phyloP scores from a whole-genome alignment of 2,888 invertebrate species.

The Pristionchus maxplancki region DNA sequence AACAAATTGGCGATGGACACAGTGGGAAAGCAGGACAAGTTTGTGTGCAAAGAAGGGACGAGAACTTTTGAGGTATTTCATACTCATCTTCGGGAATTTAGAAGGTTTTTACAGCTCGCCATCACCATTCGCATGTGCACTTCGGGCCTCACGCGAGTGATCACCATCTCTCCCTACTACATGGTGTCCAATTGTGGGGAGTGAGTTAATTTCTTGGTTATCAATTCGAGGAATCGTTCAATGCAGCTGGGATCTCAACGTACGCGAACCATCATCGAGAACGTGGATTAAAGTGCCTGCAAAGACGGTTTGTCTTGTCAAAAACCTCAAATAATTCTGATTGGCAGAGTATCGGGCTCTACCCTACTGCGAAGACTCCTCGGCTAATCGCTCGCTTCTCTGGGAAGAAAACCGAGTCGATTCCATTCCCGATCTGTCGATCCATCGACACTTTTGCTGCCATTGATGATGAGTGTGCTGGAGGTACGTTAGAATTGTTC shows the following conservation, averaged over 20 bases:
- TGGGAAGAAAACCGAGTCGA: background rate
- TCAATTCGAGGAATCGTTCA: background rate
- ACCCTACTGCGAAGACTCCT: background rate
- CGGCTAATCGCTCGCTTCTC: background rate
- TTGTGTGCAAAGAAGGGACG: background rate
- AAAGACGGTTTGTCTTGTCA: background rate
- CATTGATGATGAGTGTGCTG: background rate
- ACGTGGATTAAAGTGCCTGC: slow-evolving; percentile 15
- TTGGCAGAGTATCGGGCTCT: background rate
- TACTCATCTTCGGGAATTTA: background rate
- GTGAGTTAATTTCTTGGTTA: background rate
- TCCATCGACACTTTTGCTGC: background rate
- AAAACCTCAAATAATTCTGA: background rate
- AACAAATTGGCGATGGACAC: background rate
- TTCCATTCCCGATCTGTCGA: slow-evolving; percentile 13
- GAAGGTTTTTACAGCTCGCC: background rate
- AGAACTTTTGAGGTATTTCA: background rate
- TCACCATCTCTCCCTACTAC: slow-evolving; percentile 16
- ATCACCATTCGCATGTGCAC: background rate
- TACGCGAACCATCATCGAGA: background rate
- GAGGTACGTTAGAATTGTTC: no score
- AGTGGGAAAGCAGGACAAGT: background rate
- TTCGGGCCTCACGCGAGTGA: background rate
- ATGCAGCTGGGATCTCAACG: background rate
- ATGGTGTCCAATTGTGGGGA: slow-evolving; percentile 22